Conservation (phyloP, 2,888 invertebrate genomes). For the Psylliodes chrysocephalus region DNA sequence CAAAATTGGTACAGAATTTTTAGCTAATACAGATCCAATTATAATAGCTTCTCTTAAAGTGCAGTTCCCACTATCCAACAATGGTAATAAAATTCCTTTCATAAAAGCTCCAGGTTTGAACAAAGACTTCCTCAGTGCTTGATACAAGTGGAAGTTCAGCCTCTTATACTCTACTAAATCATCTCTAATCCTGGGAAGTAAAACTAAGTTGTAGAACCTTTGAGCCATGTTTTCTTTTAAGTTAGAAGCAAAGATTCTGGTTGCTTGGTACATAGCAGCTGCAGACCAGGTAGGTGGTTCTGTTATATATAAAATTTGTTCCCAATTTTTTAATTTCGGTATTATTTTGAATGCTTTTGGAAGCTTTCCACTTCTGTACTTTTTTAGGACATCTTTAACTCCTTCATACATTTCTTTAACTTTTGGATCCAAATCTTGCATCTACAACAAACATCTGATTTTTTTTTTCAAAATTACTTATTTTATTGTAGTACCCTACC, state of each 20-base stretch:
- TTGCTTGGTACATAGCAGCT: slow-evolving; percentile 96
- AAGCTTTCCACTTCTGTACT: slow-evolving; percentile 94
- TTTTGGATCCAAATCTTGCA: slow-evolving; percentile 86
- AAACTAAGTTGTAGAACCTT: slow-evolving; percentile 91
- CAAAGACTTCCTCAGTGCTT: slow-evolving; percentile 90
- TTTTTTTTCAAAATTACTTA: too few species aligned
- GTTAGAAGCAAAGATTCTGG: slow-evolving; percentile 96
- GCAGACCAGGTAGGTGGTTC: slow-evolving; percentile 98
- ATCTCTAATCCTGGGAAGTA: slow-evolving; percentile 92
- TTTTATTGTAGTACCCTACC: slow-evolving; percentile 30
- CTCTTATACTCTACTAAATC: slow-evolving; percentile 95
- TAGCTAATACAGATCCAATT: slow-evolving; percentile 89
- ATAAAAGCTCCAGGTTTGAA: slow-evolving; percentile 98
- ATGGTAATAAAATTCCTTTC: slow-evolving; percentile 84
- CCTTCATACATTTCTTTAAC: slow-evolving; percentile 90
- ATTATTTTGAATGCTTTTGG: slow-evolving; percentile 99
- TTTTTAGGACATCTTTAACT: slow-evolving; percentile 85
- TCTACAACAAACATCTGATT: slow-evolving; percentile 37
- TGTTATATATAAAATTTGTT: slow-evolving; percentile 52
- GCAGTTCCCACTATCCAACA: slow-evolving; percentile 90
- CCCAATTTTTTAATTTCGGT: slow-evolving; percentile 93
- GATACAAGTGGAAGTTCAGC: slow-evolving; percentile 95
- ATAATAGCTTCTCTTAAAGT: slow-evolving; percentile 96
- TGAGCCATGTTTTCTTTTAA: slow-evolving; percentile 97
- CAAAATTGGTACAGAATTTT: slow-evolving; percentile 91